phyloP scores from a whole-genome alignment of 2,113 vertebrate genomes.

The Trogon surrucura region DNA sequence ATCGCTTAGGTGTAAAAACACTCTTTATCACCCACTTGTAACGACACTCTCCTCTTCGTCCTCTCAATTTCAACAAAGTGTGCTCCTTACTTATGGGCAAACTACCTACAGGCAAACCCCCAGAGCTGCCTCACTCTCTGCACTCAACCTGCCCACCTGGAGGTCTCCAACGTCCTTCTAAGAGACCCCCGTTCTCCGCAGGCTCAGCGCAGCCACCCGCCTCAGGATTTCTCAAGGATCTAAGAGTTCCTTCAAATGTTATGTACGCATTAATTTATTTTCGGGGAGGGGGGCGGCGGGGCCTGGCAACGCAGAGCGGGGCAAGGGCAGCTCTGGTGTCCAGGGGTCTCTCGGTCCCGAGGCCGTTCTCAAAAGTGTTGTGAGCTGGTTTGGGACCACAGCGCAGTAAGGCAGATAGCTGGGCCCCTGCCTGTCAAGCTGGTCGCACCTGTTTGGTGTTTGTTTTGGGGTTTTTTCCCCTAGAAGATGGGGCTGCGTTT shows the following conservation, averaged over 20 bases:
- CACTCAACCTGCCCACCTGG: background rate
- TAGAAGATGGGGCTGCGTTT: too few relatives aligned
- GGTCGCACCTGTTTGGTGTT: background rate
- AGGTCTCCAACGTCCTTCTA: background rate
- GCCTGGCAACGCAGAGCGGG: too few relatives aligned
- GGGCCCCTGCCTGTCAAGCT: background rate
- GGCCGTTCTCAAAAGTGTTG: background rate
- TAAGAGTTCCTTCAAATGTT: background rate
- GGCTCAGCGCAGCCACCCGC: background rate
- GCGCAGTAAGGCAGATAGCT: background rate
- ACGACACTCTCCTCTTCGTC: too few relatives aligned
- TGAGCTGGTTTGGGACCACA: background rate
- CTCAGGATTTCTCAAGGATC: too few relatives aligned
- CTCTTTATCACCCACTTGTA: too few relatives aligned
- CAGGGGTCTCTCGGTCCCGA: too few relatives aligned
- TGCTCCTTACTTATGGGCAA: rapidly evolving
- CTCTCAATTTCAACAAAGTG: too few relatives aligned
- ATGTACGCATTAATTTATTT: rapidly evolving
- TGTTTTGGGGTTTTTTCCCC: too few relatives aligned
- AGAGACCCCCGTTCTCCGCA: background rate
- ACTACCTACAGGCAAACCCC: background rate
- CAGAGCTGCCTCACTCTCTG: background rate
- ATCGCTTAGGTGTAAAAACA: too few relatives aligned
- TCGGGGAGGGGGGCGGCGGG: too few relatives aligned
- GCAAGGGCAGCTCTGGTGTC: background rate